Conservation (phyloP, 2,113 vertebrate genomes). For the Scomber colias region DNA sequence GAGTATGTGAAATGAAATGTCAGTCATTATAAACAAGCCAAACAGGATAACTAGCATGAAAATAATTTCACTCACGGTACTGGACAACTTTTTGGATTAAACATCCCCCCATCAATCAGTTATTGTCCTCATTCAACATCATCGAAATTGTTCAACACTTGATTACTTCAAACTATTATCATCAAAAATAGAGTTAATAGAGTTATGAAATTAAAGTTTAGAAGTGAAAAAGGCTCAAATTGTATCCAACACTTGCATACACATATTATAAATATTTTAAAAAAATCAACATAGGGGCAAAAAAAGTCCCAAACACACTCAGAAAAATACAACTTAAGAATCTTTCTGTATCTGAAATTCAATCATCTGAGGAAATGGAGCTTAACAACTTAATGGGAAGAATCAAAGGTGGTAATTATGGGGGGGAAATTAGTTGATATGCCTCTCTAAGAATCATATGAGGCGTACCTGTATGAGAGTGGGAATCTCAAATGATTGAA, state of each 20-base stretch:
- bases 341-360: slow-evolving; percentile 40
- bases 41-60: background rate
- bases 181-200: background rate
- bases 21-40: background rate
- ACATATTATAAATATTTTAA: background rate
- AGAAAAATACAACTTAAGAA: slow-evolving; percentile 44
- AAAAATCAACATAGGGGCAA: slow-evolving; percentile 1
- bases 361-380: slow-evolving; percentile 70
- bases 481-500: slow-evolving; percentile 41
- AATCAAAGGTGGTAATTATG: slow-evolving; percentile 64
- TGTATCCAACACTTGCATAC: background rate
- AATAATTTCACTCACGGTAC: no score
- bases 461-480: slow-evolving; percentile 25
- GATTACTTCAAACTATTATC: background rate
- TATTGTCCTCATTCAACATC: background rate
- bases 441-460: slow-evolving; percentile 47
- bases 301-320: slow-evolving; percentile 28
- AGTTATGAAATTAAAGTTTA: background rate
- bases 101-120: background rate
- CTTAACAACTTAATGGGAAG: slow-evolving; percentile 50
- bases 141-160: background rate
- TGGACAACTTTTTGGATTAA: background rate
- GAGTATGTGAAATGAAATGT: background rate
- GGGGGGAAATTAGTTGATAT: slow-evolving; percentile 58
- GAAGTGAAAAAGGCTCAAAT: background rate